Evolutionary conservation across 1,140 invertebrate genomes (phyloP).

Genomic region (Cephus cinctus): DNA sequence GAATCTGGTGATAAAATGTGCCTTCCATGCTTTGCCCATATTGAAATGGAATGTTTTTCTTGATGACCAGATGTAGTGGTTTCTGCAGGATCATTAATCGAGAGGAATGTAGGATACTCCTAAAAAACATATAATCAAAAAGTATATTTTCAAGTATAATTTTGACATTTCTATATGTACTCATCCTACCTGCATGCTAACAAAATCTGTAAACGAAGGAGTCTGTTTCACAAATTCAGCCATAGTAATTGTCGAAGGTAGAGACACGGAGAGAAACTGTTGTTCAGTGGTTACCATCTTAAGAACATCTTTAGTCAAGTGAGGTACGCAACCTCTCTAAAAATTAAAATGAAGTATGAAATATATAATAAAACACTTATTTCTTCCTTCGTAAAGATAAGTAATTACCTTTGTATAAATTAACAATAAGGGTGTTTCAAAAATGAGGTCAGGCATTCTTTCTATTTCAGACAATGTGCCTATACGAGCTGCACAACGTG

Average conservation of each 20-base stretch:
- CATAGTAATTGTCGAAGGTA: constrained; percentile 60
- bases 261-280: constrained; percentile 59
- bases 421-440: constrained; percentile 58
- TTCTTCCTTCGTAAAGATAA: not conserved
- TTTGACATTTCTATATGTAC: constrained; percentile 12
- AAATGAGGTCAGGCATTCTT: constrained; percentile 43
- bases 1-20: constrained; percentile 61
- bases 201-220: constrained; percentile 58
- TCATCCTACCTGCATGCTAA: constrained; percentile 55
- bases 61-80: constrained; percentile 66
- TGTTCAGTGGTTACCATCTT: constrained; percentile 55
- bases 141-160: constrained; percentile 10
- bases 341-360: constrained; percentile 26
- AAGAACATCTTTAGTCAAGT: constrained; percentile 67
- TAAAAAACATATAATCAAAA: constrained; percentile 36
- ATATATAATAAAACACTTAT: constrained; percentile 6
- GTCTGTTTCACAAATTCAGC: constrained; percentile 54
- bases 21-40: constrained; percentile 75
- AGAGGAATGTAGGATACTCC: constrained; percentile 62
- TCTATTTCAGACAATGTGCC: constrained; percentile 56
- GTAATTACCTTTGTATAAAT: constrained; percentile 57
- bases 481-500: constrained; percentile 54
- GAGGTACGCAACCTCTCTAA: constrained; percentile 64
- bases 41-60: constrained; percentile 63
- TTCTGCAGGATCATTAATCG: constrained; percentile 66